These are phyloP conservation scores for Rhynchopsitta pachyrhyncha DNA, from an alignment of 2,113 vertebrate species.

Conservation along the genomic window DNA sequence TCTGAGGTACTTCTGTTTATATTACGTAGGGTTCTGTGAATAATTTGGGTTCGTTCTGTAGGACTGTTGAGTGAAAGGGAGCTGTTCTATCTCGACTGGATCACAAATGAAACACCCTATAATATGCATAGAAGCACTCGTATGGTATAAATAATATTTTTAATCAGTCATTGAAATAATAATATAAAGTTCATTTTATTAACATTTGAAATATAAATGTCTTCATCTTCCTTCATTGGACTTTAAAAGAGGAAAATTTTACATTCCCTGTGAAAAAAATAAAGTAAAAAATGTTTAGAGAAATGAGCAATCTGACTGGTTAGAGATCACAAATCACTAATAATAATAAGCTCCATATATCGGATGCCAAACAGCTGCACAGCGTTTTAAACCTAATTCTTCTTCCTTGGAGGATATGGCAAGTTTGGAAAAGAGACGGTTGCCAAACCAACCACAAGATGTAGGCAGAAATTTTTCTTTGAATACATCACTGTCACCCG, in stretches of 20 bases:
- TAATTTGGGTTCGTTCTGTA: not conserved
- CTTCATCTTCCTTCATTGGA: constrained; percentile 32
- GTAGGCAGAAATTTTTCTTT: constrained; percentile 24
- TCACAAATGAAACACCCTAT: constrained; percentile 70
- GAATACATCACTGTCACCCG: constrained; percentile 27
- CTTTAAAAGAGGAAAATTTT: constrained; percentile 58
- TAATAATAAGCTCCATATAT: constrained; percentile 60
- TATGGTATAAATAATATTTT: constrained; percentile 58
- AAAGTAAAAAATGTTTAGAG: constrained; percentile 51
- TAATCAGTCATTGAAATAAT: constrained; percentile 64
- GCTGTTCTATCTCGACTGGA: constrained; percentile 49
- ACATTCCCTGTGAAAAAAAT: constrained; percentile 44
- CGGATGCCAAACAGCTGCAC: constrained; percentile 68
- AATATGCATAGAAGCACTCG: constrained; percentile 8
- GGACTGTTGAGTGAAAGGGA: constrained; percentile 26
- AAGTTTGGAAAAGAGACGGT: constrained; percentile 7
- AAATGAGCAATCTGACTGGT: constrained; percentile 42
- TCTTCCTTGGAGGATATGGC: constrained; percentile 15
- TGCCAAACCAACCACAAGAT: constrained; percentile 46
- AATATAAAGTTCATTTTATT: constrained; percentile 63
- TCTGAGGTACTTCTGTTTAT: constrained; percentile 37
- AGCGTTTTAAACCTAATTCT: constrained; percentile 52
- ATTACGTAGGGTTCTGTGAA: constrained; percentile 22
- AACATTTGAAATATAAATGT: constrained; percentile 59
- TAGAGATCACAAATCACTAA: constrained; percentile 52